phyloP scores from a whole-genome alignment of 2,888 invertebrate species.

The Epiperipatus broadwayi region DNA sequence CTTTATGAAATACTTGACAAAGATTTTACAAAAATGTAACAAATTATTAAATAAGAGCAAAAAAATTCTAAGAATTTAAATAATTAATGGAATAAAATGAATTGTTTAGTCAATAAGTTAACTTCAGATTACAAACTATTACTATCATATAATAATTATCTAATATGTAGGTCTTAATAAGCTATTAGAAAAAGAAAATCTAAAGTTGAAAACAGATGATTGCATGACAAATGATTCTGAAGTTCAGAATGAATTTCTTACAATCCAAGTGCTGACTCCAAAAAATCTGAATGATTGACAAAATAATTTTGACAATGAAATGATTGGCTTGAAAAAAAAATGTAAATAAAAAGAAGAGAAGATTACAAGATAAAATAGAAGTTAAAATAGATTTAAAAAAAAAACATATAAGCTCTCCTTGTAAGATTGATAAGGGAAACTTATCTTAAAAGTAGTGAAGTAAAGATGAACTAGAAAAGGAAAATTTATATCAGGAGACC shows the following conservation, averaged over 20 bases:
- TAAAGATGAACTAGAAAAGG: too few relatives aligned
- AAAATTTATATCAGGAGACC: too few relatives aligned
- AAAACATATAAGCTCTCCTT: too few relatives aligned
- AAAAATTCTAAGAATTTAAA: slow-evolving; percentile 27
- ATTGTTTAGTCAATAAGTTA: slow-evolving; percentile 32
- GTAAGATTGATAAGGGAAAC: too few relatives aligned
- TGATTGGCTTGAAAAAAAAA: slow-evolving; percentile 14
- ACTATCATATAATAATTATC: slow-evolving; percentile 32
- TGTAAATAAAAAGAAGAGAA: too few relatives aligned
- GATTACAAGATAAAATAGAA: too few relatives aligned
- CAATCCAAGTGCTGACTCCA: slow-evolving; percentile 27
- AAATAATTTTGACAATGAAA: slow-evolving; percentile 19
- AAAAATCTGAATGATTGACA: slow-evolving; percentile 23
- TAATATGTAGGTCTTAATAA: slow-evolving; percentile 30
- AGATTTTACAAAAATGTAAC: slow-evolving; percentile 23
- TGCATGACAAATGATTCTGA: slow-evolving; percentile 17
- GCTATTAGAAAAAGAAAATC: slow-evolving; percentile 29
- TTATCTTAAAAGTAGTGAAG: too few relatives aligned
- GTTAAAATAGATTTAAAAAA: too few relatives aligned
- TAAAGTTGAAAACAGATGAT: slow-evolving; percentile 21
- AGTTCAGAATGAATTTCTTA: slow-evolving; percentile 24
- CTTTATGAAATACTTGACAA: slow-evolving; percentile 24
- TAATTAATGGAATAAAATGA: slow-evolving; percentile 29
- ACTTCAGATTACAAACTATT: slow-evolving; percentile 33
- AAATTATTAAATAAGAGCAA: slow-evolving; percentile 14